Evolutionary conservation across 1,140 invertebrate genomes (phyloP), one percentile per base, ranked within the genome.

Genomic region (Drosophila ambigua): DNA sequence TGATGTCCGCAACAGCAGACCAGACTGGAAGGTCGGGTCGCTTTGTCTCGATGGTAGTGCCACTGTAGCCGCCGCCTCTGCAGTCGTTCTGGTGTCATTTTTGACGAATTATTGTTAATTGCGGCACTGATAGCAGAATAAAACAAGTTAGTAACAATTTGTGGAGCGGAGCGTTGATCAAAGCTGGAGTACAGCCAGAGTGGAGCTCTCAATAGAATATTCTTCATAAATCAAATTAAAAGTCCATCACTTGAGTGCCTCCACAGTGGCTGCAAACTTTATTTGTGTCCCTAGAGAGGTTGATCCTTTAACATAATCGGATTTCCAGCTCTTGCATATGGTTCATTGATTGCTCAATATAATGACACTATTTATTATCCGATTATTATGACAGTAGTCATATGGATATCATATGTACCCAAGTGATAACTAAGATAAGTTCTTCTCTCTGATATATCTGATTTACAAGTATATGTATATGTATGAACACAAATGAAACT

Each of bases 51-150:
- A 16, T 16, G 16, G 16, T 16, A 1, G 16, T 16, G 16, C 16
- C 16, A 1, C 16, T 1, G 16, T 16, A 16, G 16, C 28, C 9
- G 7, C 7, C 16, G 15, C 13, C 15, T 44, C 31, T 26, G 44
- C 61, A 16, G 11, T 54, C 49, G n/a, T 20, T 24, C 2, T 48
- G n/a, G 71, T 74, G 69, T 74, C 71, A 62, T 65, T 74, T 74
- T 65, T 74, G 48, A 58, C 72, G 13, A 74, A 74, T 74, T 58
- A 66, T 53, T 74, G 71, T 73, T 74, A 74, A 74, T 74, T 74
- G 28, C 48, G 50, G 53, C 39, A 59, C 66, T 74, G 65, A 74
- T 53, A 74, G 28, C 49, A 64, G 43, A 52, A 57, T 66, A 74
- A 58, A 74, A 73, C 68, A 55, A 74, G 71, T 74, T 58, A 45